These are phyloP conservation scores for Adelognathus sp. DNA, from an alignment of 2,888 invertebrate genomes.

Conservation along the genomic window DNA sequence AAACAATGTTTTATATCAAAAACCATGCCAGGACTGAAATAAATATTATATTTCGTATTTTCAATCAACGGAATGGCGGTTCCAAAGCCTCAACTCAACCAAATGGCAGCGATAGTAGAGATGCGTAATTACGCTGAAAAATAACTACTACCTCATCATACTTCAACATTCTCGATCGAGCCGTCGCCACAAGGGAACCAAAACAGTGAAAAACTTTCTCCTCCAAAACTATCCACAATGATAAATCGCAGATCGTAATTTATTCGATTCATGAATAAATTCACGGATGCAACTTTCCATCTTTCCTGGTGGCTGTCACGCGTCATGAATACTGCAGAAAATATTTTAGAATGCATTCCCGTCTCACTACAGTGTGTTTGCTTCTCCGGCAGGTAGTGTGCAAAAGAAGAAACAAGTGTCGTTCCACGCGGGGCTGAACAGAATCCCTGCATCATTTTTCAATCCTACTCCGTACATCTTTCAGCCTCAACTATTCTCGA, in stretches of 20 bases:
- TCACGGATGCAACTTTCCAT: neutral
- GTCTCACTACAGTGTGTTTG: neutral
- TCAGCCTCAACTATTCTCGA: constrained; percentile 21
- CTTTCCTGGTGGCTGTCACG: neutral
- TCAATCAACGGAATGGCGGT: no score
- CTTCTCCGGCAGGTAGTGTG: neutral
- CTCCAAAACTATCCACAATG: neutral
- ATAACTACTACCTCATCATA: no score
- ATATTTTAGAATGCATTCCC: neutral
- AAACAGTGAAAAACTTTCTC: neutral
- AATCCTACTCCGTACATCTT: constrained; percentile 6
- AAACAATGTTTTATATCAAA: no score
- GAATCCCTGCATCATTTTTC: constrained; percentile 48
- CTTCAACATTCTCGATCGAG: no score
- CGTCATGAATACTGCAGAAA: constrained; percentile 29
- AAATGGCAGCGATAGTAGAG: no score
- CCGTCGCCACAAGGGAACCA: no score
- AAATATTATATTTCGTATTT: no score
- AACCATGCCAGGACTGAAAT: no score
- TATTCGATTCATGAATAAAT: constrained; percentile 7
- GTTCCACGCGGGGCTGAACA: neutral
- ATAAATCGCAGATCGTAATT: constrained; percentile 19
- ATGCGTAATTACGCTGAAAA: no score
- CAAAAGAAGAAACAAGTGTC: neutral
- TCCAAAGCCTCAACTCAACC: no score